Percentiles rank a stretch among this genome's conserved stretches.
Evolutionary conservation across 2,888 invertebrate species (phyloP).

Genomic region (Ormia ochracea): DNA sequence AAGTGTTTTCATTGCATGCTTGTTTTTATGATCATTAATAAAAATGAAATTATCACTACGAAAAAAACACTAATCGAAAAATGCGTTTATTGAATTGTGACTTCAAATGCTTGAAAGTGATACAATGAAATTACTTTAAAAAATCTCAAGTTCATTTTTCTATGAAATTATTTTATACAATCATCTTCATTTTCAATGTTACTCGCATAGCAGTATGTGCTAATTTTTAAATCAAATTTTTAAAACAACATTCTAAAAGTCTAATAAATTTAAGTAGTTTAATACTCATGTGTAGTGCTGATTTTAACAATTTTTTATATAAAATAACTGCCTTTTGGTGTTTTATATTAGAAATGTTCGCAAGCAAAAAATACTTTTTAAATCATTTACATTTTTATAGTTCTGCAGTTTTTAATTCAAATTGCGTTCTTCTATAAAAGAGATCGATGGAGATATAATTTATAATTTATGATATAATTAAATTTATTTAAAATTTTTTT

Average conservation of each 20-base stretch:
- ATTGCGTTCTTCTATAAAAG: no score
- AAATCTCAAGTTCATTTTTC: constrained; percentile 46
- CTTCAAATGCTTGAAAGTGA: background rate
- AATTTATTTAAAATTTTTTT: no score
- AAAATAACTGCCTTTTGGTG: background rate
- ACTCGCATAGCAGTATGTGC: background rate
- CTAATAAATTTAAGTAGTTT: constrained; percentile 1
- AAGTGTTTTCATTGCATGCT: constrained; percentile 14
- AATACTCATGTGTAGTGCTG: background rate
- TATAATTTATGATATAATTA: no score
- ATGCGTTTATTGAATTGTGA: constrained; percentile 23
- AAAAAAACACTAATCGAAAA: background rate
- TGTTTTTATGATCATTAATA: constrained; percentile 35
- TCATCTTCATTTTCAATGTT: constrained; percentile 52
- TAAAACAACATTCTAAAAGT: constrained; percentile 55
- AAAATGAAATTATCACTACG: constrained; percentile 9
- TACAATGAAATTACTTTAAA: constrained; percentile 28
- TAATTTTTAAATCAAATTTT: background rate
- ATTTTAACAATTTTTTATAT: background rate
- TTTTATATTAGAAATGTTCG: no score
- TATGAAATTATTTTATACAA: constrained; percentile 15
- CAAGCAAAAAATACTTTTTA: no score
- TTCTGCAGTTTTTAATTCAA: no score
- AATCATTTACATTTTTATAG: no score
- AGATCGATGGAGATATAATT: no score